Base-by-base conservation (phyloP, 2,888 invertebrate genomes). In the Crematogaster levior region DNA sequence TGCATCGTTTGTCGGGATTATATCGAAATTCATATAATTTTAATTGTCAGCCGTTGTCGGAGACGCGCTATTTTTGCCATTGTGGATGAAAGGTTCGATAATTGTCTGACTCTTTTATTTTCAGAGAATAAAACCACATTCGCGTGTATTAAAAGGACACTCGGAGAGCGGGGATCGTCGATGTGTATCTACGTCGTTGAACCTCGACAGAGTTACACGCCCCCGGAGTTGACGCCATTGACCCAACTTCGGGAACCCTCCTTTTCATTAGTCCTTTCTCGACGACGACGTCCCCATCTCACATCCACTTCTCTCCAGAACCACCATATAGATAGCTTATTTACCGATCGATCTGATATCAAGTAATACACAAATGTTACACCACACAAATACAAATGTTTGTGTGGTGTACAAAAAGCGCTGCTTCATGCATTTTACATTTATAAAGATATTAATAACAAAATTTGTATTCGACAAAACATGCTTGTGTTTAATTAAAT, bases 221-320 rank as follows among this genome's bases (percentile, higher is more conserved):
- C 85, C 84, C 66, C 74, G 56, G 84, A 82, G 21, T 87, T 85
- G 75, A 84, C 86, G 88, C 85, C 88, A 88, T 85, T 88, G 86
- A 88, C 88, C 88, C 83, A 88, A 87, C 87, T 88, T 86, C 72
- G 56, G 79, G 46, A 63, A 84, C 84, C 88, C 88, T 88, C 88
- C 85, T 87, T 88, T 88, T 88, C 88, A 87, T 88, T 88, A 88
- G 88, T 88, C 88, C 88, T 87, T 88, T 87, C 88, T 81, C 73
- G 80, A 46, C 80, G 80, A 46, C 80, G 56, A 65, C 56, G 65
- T 51, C 60, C 81, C 82, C 85, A 68, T 72, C 75, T 75, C 74
- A 18, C 74, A 18, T 80, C 74, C 63, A 58, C 75, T 81, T 66
- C 84, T 60, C 77, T 74, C 12, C 37, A 24, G 65, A 43, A 77